Evolutionary conservation across 2,797 vertebrate species (phyloP).

Genomic region (Percopsis omiscomaycus): DNA sequence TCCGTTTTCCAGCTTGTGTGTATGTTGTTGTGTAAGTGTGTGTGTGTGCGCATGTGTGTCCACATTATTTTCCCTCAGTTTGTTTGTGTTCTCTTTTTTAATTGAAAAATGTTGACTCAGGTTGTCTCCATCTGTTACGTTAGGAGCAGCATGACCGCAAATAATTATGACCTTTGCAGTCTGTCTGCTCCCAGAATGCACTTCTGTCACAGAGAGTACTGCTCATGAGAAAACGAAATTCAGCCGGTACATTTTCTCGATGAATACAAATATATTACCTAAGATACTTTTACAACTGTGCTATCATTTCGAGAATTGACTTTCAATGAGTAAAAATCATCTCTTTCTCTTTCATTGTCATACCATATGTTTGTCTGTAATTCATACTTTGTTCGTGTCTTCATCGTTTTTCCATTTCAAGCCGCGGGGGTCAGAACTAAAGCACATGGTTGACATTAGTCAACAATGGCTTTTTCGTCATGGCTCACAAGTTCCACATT

Average conservation of each 20-base stretch:
- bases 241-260: constrained; percentile 46
- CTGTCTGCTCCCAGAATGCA: constrained; percentile 56
- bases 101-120: constrained; percentile 78
- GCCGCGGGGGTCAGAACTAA: constrained; percentile 74
- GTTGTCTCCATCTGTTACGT: constrained; percentile 77
- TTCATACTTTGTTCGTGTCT: constrained; percentile 63
- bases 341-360: constrained; percentile 48
- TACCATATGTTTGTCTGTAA: constrained; percentile 56
- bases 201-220: constrained; percentile 35
- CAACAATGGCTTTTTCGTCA: constrained; percentile 77
- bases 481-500: constrained; percentile 74
- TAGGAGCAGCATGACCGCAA: constrained; percentile 70
- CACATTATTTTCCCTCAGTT: constrained; percentile 61
- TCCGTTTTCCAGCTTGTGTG: constrained; percentile 55
- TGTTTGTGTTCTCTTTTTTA: constrained; percentile 70
- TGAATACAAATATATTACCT: constrained; percentile 61
- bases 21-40: constrained; percentile 14
- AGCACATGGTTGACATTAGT: constrained; percentile 70
- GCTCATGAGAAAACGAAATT: constrained; percentile 26
- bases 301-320: constrained; percentile 59
- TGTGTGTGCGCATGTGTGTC: constrained; percentile 43
- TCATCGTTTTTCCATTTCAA: constrained; percentile 67
- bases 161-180: constrained; percentile 74
- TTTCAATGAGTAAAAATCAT: constrained; percentile 60
- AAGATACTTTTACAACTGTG: constrained; percentile 36